Evolutionary conservation across 2,888 invertebrate genomes (phyloP).

Genomic region (Eudemis profundana): DNA sequence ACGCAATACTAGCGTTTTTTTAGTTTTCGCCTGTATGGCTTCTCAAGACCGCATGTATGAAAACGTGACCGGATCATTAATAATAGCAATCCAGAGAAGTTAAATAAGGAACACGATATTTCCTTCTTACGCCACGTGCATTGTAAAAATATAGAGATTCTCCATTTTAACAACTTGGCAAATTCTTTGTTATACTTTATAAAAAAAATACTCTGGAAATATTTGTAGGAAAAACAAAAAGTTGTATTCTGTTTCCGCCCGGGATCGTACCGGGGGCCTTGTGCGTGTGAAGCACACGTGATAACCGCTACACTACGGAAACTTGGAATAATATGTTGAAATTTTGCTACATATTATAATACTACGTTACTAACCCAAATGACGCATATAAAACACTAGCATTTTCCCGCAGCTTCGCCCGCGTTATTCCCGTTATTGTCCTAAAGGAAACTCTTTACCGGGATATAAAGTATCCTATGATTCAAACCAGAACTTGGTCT

Average conservation of each 20-base stretch:
- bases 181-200: no score
- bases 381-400: no score
- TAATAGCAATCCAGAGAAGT: background rate
- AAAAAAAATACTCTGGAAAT: background rate
- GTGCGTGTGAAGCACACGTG: slow-evolving; percentile 93
- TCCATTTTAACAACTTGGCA: background rate
- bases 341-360: slow-evolving; percentile 45
- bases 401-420: no score
- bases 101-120: slow-evolving; percentile 18
- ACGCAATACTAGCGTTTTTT: background rate
- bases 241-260: slow-evolving; percentile 86
- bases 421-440: no score
- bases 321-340: slow-evolving; percentile 57
- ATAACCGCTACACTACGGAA: slow-evolving; percentile 92
- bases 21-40: background rate
- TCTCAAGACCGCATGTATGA: slow-evolving; percentile 7
- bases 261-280: slow-evolving; percentile 90
- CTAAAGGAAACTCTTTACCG: no score
- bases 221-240: slow-evolving; percentile 44
- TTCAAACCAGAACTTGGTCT: no score
- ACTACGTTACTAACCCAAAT: no score
- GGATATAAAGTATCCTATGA: no score
- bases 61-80: slow-evolving; percentile 26
- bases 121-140: slow-evolving; percentile 1
- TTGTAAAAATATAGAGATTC: background rate